A percentile compares a stretch with the other conserved stretches of the same genome.
These are phyloP conservation scores for Characodon lateralis DNA, from an alignment of 2,797 vertebrate species.

Conservation along the genomic window DNA sequence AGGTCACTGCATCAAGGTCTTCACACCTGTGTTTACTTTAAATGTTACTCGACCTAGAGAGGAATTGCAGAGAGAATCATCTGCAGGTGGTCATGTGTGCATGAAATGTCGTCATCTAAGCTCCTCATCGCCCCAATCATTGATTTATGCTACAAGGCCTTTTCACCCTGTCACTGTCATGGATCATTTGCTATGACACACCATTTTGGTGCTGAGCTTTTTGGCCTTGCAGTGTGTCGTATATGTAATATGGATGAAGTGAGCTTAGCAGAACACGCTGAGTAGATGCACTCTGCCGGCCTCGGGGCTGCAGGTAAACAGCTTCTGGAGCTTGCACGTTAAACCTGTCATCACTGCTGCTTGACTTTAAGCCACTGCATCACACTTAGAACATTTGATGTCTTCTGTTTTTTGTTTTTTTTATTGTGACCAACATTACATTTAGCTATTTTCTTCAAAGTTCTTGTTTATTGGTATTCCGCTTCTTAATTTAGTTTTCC, in stretches of 20 bases:
- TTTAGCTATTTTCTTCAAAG: background rate
- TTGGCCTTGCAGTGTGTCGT: slow-evolving; percentile 51
- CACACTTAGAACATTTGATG: too few relatives aligned
- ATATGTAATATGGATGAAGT: slow-evolving; percentile 57
- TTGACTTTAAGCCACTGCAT: slow-evolving; percentile 8
- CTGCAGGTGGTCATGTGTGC: slow-evolving; percentile 9
- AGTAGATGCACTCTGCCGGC: slow-evolving; percentile 34
- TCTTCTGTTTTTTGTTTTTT: too few relatives aligned
- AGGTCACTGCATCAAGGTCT: slow-evolving; percentile 18
- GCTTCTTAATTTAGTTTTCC: background rate
- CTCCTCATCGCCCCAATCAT: slow-evolving; percentile 47
- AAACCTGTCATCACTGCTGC: slow-evolving; percentile 12
- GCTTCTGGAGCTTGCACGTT: slow-evolving; percentile 16
- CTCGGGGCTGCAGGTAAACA: slow-evolving; percentile 10
- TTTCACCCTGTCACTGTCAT: slow-evolving; percentile 42
- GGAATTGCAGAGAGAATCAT: slow-evolving; percentile 11
- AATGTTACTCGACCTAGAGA: slow-evolving; percentile 14
- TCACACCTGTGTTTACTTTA: slow-evolving; percentile 27
- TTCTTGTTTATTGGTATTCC: slow-evolving; percentile 6
- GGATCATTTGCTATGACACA: slow-evolving; percentile 63
- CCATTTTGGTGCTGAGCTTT: slow-evolving; percentile 52
- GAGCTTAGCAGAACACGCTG: slow-evolving; percentile 24
- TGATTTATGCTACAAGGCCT: slow-evolving; percentile 57
- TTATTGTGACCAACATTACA: background rate
- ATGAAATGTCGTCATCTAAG: slow-evolving; percentile 36